Conservation (phyloP, 1,140 invertebrate species). For the Dolichoris vasculosae region DNA sequence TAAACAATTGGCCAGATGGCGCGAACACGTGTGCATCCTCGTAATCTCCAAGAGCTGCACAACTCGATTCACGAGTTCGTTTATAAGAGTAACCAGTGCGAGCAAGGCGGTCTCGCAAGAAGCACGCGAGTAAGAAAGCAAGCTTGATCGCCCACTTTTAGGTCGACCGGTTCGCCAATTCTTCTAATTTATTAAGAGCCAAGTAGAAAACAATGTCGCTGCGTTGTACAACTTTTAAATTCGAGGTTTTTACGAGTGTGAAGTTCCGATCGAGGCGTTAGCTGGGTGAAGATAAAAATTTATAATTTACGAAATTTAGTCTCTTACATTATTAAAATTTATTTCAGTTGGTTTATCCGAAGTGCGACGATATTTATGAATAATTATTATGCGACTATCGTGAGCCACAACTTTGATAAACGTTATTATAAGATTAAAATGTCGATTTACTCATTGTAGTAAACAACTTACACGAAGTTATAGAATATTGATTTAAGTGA, state of each 20-base stretch:
- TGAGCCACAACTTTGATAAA: no score
- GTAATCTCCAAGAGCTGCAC: background rate
- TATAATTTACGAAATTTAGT: background rate
- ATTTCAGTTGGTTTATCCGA: no score
- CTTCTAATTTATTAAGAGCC: constrained; percentile 15
- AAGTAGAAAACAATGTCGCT: background rate
- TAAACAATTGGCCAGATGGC: background rate
- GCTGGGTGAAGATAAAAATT: background rate
- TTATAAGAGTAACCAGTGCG: background rate
- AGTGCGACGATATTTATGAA: no score
- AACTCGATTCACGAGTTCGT: background rate
- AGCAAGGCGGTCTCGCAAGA: background rate
- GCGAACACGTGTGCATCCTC: background rate
- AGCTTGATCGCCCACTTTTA: constrained; percentile 43
- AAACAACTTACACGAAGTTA: no score
- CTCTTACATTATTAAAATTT: no score
- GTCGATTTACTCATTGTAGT: no score
- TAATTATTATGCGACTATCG: no score
- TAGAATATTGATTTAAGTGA: no score
- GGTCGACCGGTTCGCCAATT: constrained; percentile 36
- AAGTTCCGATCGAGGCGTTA: background rate
- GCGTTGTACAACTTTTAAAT: background rate
- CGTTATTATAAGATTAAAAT: no score
- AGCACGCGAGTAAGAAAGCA: background rate
- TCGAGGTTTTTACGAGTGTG: background rate